Percentiles rank a stretch among this genome's conserved stretches.
phyloP scores from a whole-genome alignment of 1,140 invertebrate species.

The Drosophila subpulchrella region DNA sequence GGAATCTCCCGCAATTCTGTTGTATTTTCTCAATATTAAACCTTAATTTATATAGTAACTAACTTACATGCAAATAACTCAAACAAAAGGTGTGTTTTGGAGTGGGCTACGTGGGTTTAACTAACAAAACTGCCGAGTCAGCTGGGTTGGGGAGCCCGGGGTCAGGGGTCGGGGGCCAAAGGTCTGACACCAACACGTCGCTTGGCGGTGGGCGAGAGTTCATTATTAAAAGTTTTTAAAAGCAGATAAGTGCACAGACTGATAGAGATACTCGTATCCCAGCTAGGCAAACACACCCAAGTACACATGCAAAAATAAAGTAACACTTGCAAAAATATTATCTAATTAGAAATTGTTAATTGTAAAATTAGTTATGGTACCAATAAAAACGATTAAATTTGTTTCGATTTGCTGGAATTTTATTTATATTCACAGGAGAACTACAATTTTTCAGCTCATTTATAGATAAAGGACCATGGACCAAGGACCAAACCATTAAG shows the following conservation, averaged over 20 bases:
- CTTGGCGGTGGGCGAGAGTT: slow-evolving; percentile 72
- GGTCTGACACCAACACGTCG: slow-evolving; percentile 61
- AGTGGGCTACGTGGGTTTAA: slow-evolving; percentile 43
- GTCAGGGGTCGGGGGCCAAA: slow-evolving; percentile 1
- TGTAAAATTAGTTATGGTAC: too few species aligned
- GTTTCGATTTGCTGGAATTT: too few species aligned
- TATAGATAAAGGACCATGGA: too few species aligned
- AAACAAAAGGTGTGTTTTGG: slow-evolving; percentile 44
- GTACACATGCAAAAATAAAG: slow-evolving; percentile 8
- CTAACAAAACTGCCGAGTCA: slow-evolving; percentile 75
- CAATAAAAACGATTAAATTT: too few species aligned
- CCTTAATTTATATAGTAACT: neutral
- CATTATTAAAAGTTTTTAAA: slow-evolving; percentile 84
- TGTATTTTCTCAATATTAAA: neutral
- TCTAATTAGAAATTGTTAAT: neutral
- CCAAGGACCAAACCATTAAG: too few species aligned
- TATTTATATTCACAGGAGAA: too few species aligned
- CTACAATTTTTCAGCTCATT: too few species aligned
- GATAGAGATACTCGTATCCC: slow-evolving; percentile 71
- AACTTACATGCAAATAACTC: slow-evolving; percentile 17
- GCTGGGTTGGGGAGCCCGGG: neutral
- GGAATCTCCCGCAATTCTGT: neutral
- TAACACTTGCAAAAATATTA: neutral
- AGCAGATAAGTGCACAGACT: slow-evolving; percentile 84
- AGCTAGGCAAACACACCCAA: slow-evolving; percentile 27